Evolutionary conservation across 2,888 invertebrate species (phyloP).

Genomic region (Apoda limacodes): DNA sequence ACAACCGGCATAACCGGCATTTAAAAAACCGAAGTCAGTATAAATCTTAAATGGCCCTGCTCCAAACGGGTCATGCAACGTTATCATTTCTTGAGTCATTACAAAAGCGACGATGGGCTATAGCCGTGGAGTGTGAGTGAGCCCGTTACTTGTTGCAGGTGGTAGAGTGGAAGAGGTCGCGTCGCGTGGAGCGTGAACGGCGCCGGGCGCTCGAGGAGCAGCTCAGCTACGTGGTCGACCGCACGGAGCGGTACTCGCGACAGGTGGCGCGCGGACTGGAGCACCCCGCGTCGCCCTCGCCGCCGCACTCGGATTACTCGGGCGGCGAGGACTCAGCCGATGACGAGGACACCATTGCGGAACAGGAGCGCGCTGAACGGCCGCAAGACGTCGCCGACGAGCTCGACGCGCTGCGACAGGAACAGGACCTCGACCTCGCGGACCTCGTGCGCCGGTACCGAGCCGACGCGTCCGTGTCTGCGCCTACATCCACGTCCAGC

Average conservation of each 20-base stretch:
- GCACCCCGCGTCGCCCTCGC: slow-evolving; percentile 72
- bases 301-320: slow-evolving; percentile 78
- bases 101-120: no score
- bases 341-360: slow-evolving; percentile 56
- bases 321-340: slow-evolving; percentile 77
- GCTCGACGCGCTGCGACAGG: slow-evolving; percentile 81
- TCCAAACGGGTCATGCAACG: no score
- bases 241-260: slow-evolving; percentile 96
- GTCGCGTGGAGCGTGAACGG: slow-evolving; percentile 92
- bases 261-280: slow-evolving; percentile 80
- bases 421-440: slow-evolving; percentile 85
- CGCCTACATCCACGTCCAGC: slow-evolving; percentile 15
- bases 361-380: slow-evolving; percentile 74
- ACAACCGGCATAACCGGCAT: no score
- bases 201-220: slow-evolving; percentile 96
- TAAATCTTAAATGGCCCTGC: no score
- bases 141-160: no score
- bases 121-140: no score
- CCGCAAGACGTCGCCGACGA: slow-evolving; percentile 71
- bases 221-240: slow-evolving; percentile 97
- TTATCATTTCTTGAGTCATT: no score
- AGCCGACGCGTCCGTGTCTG: slow-evolving; percentile 20
- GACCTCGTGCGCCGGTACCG: slow-evolving; percentile 82
- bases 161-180: slow-evolving; percentile 94
- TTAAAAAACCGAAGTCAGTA: no score